Evolutionary conservation across 2,888 invertebrate genomes (phyloP), one percentile per base, ranked within the genome.

Genomic region (Celastrina argiolus): DNA sequence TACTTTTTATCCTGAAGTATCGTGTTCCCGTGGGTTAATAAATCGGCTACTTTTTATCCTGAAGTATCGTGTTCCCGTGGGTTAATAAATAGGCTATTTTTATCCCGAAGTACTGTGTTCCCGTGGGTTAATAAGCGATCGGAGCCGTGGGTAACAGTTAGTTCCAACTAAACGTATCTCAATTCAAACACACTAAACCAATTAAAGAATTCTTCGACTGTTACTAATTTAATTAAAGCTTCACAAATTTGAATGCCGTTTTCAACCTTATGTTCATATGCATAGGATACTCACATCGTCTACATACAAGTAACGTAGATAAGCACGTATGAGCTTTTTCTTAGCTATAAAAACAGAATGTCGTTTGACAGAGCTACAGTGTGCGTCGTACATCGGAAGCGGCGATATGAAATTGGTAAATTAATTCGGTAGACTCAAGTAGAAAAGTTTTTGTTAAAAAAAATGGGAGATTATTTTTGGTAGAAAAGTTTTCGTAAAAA

Each of bases 261-360:
- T 51, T 51, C 26, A 34, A 34, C 59, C 59, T 18, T 59, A 59
- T 1, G 1, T 0, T 0, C 34, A 59, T 59, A 34, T 8, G 18
- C 16, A 34, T 59, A 58, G 5, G 16, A 16, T 1, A 16, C 34
- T 3, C 22, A 51, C 75, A 78, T 69, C 36, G 73, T 78, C 69
- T 84, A 70, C 64, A 63, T 70, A 75, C 75, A 71, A 75, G 74
- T 74, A 77, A 72, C 78, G 84, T 87, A 83, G 87, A 86, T 85
- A 83, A 78, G 82, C 12, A 36, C 2, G 36, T 36, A 76, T 79
- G 82, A 79, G 80, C 83, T 84, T 82, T 79, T 78, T 79, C 79
- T 78, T 75, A 59, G 79, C 83, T 88, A 89, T 89, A 89, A 83
- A 82, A 86, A 85, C 84, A 80, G 81, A 80, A 83, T 80, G 80